Conservation (phyloP, 2,113 vertebrate species). For the Entomyzon cyanotis region DNA sequence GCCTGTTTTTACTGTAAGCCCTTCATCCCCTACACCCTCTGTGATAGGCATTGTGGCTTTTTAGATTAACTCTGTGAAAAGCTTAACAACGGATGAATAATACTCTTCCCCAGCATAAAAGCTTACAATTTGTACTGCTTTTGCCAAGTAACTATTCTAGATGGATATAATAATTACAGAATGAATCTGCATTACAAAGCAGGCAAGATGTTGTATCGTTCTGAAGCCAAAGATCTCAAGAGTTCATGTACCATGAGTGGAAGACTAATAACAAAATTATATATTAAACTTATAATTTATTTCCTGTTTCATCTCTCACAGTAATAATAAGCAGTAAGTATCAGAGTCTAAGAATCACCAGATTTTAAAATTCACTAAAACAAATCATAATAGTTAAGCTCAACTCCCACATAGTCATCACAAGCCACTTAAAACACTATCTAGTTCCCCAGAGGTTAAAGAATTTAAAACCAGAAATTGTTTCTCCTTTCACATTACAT, state of each 20-base stretch:
- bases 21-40: background rate
- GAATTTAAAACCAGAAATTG: background rate
- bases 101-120: background rate
- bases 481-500: slow-evolving; percentile 42
- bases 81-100: background rate
- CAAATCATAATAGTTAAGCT: background rate
- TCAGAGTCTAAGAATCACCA: background rate
- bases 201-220: background rate
- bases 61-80: background rate
- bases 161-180: background rate
- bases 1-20: background rate
- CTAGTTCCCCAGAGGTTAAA: background rate
- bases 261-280: background rate
- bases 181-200: background rate
- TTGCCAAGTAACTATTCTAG: background rate
- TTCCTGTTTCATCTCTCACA: background rate
- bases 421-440: background rate
- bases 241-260: background rate
- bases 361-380: background rate
- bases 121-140: background rate
- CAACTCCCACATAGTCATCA: background rate
- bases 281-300: background rate
- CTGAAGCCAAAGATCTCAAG: background rate
- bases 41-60: accelerated
- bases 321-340: background rate